phyloP scores from a whole-genome alignment of 2,113 vertebrate species.

The Clupea harengus region DNA sequence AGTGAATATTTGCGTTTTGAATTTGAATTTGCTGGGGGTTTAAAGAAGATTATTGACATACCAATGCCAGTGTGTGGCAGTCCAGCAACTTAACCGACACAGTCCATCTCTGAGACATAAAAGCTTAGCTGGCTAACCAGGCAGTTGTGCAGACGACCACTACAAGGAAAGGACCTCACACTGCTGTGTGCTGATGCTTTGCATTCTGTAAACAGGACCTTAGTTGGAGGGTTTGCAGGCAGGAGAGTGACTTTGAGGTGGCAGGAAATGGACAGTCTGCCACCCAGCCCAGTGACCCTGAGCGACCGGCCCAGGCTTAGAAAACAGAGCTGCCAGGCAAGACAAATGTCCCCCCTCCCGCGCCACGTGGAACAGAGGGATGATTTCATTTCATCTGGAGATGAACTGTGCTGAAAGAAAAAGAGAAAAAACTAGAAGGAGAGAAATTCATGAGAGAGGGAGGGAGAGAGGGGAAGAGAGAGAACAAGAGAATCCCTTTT shows the following conservation, averaged over 20 bases:
- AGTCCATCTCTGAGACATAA: background rate
- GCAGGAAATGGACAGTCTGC: slow-evolving; percentile 11
- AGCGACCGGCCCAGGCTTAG: slow-evolving; percentile 30
- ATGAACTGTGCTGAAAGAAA: slow-evolving; percentile 36
- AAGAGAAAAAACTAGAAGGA: slow-evolving; percentile 11
- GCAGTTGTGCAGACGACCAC: background rate
- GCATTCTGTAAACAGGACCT: background rate
- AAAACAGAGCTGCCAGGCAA: slow-evolving; percentile 30
- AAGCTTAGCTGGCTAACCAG: background rate
- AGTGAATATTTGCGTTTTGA: no score
- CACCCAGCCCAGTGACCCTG: background rate
- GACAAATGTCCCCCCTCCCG: slow-evolving; percentile 36
- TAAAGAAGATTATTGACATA: background rate
- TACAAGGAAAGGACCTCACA: background rate
- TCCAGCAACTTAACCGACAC: background rate
- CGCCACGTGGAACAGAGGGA: background rate
- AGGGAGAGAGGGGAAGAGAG: slow-evolving; percentile 10
- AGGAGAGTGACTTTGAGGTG: background rate
- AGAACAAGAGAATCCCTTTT: slow-evolving; percentile 42
- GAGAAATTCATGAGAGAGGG: slow-evolving; percentile 25
- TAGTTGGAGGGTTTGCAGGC: background rate
- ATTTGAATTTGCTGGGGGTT: no score
- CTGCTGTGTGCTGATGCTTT: background rate
- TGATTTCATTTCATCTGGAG: slow-evolving; percentile 45
- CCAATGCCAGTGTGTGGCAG: background rate